Percentiles rank a stretch among this genome's conserved stretches.
Evolutionary conservation across 2,797 vertebrate species (phyloP).

Genomic region (Hypotaenidia philippensis): DNA sequence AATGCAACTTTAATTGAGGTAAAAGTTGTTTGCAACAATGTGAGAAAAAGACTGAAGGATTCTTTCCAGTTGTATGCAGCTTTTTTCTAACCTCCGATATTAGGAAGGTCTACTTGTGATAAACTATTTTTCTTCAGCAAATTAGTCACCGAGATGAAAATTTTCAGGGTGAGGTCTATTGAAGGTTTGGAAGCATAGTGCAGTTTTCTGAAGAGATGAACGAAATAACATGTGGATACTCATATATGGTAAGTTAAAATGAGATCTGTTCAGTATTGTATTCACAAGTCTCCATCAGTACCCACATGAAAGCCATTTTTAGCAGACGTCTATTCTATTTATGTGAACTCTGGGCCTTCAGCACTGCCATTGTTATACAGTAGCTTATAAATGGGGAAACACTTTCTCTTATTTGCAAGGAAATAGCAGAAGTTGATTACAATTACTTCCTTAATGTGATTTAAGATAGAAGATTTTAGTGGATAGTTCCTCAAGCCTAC

Average conservation of each 20-base stretch:
- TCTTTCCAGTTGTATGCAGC: not conserved
- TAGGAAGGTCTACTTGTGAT: not conserved
- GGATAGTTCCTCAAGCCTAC: not conserved
- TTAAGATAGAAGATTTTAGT: not conserved
- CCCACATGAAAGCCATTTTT: not conserved
- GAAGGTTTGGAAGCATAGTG: not conserved
- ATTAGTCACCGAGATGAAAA: not conserved
- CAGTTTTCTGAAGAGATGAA: not conserved
- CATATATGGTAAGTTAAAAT: not conserved
- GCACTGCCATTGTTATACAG: rapidly evolving
- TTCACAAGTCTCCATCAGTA: not conserved
- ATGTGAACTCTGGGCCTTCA: not conserved
- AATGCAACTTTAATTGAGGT: conserved; percentile 2
- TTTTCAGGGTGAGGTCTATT: not conserved
- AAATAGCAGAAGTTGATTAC: not conserved
- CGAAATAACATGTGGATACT: not conserved
- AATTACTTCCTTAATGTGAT: not conserved
- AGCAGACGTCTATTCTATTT: not conserved
- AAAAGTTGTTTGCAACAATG: not conserved
- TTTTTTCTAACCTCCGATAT: not conserved
- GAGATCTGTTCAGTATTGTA: not conserved
- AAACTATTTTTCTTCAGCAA: not conserved
- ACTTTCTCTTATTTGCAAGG: not conserved
- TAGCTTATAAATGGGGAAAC: not conserved
- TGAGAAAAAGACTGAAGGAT: not conserved